A percentile compares a stretch with the other conserved stretches of the same genome.
phyloP scores from a whole-genome alignment of 2,888 invertebrate genomes.

The Rhamphomyia laevipes region DNA sequence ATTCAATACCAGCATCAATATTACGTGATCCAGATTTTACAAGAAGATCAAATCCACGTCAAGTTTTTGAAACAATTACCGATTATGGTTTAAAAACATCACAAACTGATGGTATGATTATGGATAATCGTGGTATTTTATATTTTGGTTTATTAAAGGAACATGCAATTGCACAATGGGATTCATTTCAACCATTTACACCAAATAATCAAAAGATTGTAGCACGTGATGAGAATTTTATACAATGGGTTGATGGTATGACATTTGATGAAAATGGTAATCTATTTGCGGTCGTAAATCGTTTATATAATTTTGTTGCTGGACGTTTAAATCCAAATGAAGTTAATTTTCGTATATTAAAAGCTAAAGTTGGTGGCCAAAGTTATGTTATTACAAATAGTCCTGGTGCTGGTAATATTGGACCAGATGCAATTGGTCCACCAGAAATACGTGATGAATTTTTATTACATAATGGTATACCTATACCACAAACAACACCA shows the following conservation, averaged over 20 bases:
- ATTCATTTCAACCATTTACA: constrained; percentile 46
- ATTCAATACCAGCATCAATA: constrained; percentile 49
- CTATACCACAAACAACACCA: constrained; percentile 21
- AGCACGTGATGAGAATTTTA: constrained; percentile 51
- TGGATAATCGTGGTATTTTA: constrained; percentile 55
- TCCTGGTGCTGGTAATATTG: constrained; percentile 18
- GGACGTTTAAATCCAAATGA: constrained; percentile 45
- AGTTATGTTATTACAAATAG: constrained; percentile 48
- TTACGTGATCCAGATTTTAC: constrained; percentile 44
- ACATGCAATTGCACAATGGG: constrained; percentile 60
- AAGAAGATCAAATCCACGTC: constrained; percentile 26
- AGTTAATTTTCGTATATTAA: constrained; percentile 55
- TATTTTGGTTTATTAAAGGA: constrained; percentile 59
- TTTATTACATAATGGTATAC: background rate
- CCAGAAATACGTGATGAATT: constrained; percentile 7
- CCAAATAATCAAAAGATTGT: constrained; percentile 48
- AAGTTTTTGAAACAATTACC: constrained; percentile 36
- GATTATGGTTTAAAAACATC: constrained; percentile 52
- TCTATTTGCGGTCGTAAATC: constrained; percentile 55
- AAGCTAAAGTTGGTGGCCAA: constrained; percentile 46
- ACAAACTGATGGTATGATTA: constrained; percentile 62
- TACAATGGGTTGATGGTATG: constrained; percentile 60
- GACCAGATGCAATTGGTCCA: constrained; percentile 13
- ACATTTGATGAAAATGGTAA: constrained; percentile 51
- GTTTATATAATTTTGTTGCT: constrained; percentile 52